phyloP scores from a whole-genome alignment of 1,140 invertebrate genomes.

The Drosophila parabipectinata region DNA sequence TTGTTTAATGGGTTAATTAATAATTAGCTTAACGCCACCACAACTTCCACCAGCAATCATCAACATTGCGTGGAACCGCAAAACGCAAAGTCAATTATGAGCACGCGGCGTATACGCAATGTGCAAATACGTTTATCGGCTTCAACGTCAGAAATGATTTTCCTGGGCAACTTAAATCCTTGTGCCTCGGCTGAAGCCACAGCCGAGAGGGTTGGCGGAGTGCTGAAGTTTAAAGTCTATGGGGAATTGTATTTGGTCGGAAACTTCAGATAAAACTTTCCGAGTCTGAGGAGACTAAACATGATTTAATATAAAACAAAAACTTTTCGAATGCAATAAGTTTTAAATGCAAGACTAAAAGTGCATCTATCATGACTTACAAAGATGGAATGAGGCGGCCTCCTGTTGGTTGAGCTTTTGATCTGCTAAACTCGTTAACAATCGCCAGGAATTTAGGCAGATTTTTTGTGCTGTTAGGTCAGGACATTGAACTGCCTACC shows the following conservation, averaged over 20 bases:
- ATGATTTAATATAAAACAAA: constrained; percentile 19
- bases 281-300: constrained; percentile 3
- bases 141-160: constrained; percentile 22
- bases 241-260: background rate
- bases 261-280: constrained; percentile 29
- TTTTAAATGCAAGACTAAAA: constrained; percentile 1
- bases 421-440: constrained; percentile 27
- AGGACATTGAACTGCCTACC: constrained; percentile 31
- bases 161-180: constrained; percentile 8
- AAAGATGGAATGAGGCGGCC: background rate
- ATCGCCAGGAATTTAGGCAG: constrained; percentile 7
- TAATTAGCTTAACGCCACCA: constrained; percentile 64
- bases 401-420: background rate
- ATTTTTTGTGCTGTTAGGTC: constrained; percentile 11
- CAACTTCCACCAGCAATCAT: constrained; percentile 50
- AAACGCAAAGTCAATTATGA: constrained; percentile 65
- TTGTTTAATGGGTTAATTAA: constrained; percentile 75
- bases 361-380: constrained; percentile 12
- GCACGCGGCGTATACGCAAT: constrained; percentile 64
- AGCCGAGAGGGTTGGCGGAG: background rate
- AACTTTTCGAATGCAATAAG: constrained; percentile 17
- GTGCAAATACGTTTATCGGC: constrained; percentile 42
- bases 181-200: constrained; percentile 13
- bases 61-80: constrained; percentile 44
- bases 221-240: constrained; percentile 13